Conservation (phyloP, 2,888 invertebrate genomes). For the Adelphocoris suturalis region DNA sequence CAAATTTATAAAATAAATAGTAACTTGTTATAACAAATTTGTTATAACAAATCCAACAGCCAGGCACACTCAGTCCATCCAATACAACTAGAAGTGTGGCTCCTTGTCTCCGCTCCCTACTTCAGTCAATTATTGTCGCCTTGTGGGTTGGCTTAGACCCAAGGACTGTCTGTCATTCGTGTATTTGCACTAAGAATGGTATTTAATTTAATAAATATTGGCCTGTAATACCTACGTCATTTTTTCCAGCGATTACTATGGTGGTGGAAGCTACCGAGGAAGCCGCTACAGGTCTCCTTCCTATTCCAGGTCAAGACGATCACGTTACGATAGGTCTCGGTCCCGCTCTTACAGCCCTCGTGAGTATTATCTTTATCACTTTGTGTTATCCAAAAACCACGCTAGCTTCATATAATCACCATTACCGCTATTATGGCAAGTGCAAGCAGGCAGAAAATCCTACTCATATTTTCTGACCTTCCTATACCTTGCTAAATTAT, state of each 20-base stretch:
- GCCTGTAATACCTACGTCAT: neutral
- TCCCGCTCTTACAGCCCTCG: conserved; percentile 62
- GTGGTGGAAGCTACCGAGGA: conserved; percentile 56
- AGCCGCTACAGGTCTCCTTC: conserved; percentile 57
- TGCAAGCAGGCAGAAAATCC: neutral
- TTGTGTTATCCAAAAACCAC: neutral
- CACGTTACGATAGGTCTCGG: conserved; percentile 51
- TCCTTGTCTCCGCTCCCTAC: too few species aligned
- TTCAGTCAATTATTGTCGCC: too few species aligned
- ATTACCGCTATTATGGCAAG: neutral
- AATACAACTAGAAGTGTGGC: too few species aligned
- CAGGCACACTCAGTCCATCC: too few species aligned
- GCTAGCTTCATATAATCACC: too few species aligned
- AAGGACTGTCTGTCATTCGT: too few species aligned
- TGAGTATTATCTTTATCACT: conserved; percentile 7
- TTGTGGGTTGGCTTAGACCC: too few species aligned
- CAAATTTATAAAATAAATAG: too few species aligned
- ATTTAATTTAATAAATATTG: too few species aligned
- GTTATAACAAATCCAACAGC: too few species aligned
- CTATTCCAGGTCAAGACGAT: conserved; percentile 27
- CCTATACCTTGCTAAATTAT: neutral
- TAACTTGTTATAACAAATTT: too few species aligned
- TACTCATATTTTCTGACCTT: neutral
- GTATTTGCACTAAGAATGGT: too few species aligned
- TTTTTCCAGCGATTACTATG: conserved; percentile 46